Evolutionary conservation across 2,113 vertebrate genomes (phyloP).

Genomic region (Otus sunia): DNA sequence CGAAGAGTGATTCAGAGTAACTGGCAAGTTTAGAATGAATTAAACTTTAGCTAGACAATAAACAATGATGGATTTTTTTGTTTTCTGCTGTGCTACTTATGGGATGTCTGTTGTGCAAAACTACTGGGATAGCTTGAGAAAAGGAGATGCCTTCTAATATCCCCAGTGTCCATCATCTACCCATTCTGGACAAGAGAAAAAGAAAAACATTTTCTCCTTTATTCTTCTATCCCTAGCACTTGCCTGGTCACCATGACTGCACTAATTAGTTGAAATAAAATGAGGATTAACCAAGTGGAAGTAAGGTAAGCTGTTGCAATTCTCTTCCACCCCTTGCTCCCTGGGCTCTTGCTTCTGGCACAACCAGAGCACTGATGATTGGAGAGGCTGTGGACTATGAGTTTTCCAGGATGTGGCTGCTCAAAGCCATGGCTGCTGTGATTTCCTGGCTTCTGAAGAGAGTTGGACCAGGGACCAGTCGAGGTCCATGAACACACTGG

Average conservation of each 20-base stretch:
- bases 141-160: neutral
- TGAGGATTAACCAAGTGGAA: neutral
- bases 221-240: neutral
- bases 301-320: neutral
- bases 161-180: neutral
- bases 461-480: neutral
- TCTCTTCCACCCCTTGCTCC: neutral
- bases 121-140: neutral
- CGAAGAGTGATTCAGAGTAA: neutral
- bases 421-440: neutral
- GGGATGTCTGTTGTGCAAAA: neutral
- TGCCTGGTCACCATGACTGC: accelerated
- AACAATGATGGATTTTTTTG: neutral
- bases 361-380: neutral
- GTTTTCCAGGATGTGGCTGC: neutral
- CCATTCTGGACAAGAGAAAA: neutral
- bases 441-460: neutral
- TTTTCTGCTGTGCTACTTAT: neutral
- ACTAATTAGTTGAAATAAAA: neutral
- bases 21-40: neutral
- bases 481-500: neutral
- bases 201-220: neutral
- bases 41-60: neutral
- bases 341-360: neutral
- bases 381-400: neutral